Evolutionary conservation across 1,140 invertebrate genomes (phyloP).

Genomic region (Drosophila bocki): DNA sequence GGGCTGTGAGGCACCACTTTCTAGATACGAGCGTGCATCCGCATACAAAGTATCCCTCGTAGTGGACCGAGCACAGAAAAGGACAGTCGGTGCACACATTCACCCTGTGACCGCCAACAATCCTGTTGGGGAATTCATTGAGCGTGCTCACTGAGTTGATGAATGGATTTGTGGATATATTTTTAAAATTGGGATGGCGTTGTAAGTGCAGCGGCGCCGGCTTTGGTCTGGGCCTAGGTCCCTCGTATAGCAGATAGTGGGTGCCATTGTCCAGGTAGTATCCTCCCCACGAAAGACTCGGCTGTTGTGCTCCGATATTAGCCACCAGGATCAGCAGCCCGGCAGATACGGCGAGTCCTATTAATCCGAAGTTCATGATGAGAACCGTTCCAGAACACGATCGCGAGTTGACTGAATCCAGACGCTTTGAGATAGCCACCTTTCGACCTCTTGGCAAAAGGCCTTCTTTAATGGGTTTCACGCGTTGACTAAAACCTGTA

Average conservation of each 20-base stretch:
- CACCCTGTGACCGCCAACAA: conserved; percentile 36
- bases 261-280: conserved; percentile 47
- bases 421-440: background rate
- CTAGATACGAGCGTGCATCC: conserved; percentile 42
- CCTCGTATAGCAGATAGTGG: conserved; percentile 23
- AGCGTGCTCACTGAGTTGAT: conserved; percentile 28
- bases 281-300: conserved; percentile 4
- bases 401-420: conserved; percentile 4
- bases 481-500: conserved; percentile 18
- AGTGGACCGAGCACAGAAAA: conserved; percentile 50
- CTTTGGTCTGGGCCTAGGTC: background rate
- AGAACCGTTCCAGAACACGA: conserved; percentile 11
- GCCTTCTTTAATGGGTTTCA: conserved; percentile 19
- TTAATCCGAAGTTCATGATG: conserved; percentile 3
- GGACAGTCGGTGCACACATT: conserved; percentile 33
- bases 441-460: conserved; percentile 25
- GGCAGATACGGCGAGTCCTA: background rate
- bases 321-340: conserved; percentile 4
- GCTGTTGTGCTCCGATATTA: background rate
- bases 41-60: conserved; percentile 29
- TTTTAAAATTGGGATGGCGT: background rate
- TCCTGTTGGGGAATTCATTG: conserved; percentile 42
- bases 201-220: background rate
- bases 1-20: conserved; percentile 86
- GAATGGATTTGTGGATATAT: conserved; percentile 37